Evolutionary conservation across 2,113 vertebrate genomes (phyloP).

Genomic region (Lophius piscatorius): DNA sequence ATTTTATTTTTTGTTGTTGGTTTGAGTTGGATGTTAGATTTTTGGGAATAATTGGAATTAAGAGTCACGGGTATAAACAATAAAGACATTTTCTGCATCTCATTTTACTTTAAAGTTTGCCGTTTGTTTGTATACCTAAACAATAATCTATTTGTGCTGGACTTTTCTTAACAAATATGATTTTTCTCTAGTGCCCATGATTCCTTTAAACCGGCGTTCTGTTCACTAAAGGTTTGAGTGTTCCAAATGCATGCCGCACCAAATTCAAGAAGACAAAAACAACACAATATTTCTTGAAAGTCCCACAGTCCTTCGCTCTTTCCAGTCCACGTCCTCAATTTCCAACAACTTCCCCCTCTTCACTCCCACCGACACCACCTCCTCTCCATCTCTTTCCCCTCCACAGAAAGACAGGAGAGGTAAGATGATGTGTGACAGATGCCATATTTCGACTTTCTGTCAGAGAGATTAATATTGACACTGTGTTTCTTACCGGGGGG

Average conservation of each 20-base stretch:
- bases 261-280: slow-evolving; percentile 2
- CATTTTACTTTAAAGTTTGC: no score
- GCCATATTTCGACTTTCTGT: slow-evolving; percentile 87
- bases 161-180: neutral
- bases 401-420: slow-evolving; percentile 76
- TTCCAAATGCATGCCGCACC: neutral
- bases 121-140: no score
- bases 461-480: slow-evolving; percentile 87
- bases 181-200: neutral
- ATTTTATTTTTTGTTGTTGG: no score
- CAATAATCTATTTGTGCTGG: neutral
- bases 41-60: no score
- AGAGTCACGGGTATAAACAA: no score
- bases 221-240: neutral
- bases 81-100: no score
- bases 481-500: slow-evolving; percentile 83
- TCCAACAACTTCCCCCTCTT: slow-evolving; percentile 60
- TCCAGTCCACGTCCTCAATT: slow-evolving; percentile 58
- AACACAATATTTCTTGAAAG: slow-evolving; percentile 24
- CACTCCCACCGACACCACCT: slow-evolving; percentile 56
- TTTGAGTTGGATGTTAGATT: no score
- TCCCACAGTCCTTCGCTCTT: slow-evolving; percentile 41
- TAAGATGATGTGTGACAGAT: slow-evolving; percentile 85
- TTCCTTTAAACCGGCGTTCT: neutral
- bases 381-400: slow-evolving; percentile 69